These are phyloP conservation scores for Hiodon alosoides DNA, from an alignment of 2,113 vertebrate genomes.

Conservation along the genomic window DNA sequence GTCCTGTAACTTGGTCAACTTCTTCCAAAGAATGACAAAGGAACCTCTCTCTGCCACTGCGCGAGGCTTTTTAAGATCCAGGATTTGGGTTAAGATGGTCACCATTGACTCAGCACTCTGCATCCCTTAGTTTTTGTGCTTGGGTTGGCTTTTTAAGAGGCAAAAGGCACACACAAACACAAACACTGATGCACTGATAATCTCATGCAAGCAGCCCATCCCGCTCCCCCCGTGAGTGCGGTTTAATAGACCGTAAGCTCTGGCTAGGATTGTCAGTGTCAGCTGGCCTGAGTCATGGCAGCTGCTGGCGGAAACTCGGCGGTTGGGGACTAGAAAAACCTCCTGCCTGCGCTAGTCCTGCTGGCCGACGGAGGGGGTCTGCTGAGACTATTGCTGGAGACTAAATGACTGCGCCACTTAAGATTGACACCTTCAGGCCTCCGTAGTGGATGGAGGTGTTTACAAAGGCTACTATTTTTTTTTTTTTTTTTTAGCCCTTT, in stretches of 20 bases:
- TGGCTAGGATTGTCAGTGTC: conserved; percentile 35
- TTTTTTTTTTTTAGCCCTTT: too few species aligned
- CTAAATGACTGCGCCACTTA: background rate
- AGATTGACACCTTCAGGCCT: background rate
- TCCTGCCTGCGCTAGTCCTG: background rate
- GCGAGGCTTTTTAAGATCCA: conserved; percentile 44
- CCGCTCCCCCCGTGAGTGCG: background rate
- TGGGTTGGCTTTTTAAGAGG: conserved; percentile 5
- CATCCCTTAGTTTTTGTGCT: background rate
- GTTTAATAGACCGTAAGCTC: conserved; percentile 5
- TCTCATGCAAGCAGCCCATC: too few species aligned
- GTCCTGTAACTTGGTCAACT: conserved; percentile 1
- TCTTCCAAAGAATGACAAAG: background rate
- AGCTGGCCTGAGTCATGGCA: conserved; percentile 52
- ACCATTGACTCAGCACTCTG: conserved; percentile 7
- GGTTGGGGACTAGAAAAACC: conserved; percentile 11
- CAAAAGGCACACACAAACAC: background rate
- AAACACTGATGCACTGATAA: background rate
- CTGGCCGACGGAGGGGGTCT: conserved; percentile 18
- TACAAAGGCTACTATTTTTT: too few species aligned
- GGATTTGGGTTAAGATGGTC: conserved; percentile 38
- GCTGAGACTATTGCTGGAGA: background rate
- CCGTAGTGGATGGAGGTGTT: background rate
- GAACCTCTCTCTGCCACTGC: background rate
- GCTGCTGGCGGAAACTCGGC: conserved; percentile 60